A percentile compares a stretch with the other conserved stretches of the same genome.
Conservation (phyloP, 2,113 vertebrate genomes). For the Chionodraco myersi region DNA sequence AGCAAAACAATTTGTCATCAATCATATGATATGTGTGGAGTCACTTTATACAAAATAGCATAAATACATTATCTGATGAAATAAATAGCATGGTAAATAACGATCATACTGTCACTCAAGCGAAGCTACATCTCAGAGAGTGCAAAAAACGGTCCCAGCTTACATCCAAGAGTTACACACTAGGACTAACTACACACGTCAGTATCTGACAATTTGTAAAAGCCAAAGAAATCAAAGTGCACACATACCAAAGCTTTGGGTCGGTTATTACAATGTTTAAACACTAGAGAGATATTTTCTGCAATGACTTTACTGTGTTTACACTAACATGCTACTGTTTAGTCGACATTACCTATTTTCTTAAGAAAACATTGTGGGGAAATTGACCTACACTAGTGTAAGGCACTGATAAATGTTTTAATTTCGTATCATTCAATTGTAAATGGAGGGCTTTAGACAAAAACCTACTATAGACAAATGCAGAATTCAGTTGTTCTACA, state of each 20-base stretch:
- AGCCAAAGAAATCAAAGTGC: slow-evolving; percentile 46
- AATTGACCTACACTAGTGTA: slow-evolving; percentile 60
- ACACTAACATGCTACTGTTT: slow-evolving; percentile 68
- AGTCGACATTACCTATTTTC: slow-evolving; percentile 39
- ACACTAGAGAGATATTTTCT: slow-evolving; percentile 72
- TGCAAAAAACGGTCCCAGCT: slow-evolving; percentile 68
- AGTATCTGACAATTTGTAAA: slow-evolving; percentile 41
- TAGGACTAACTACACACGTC: slow-evolving; percentile 39
- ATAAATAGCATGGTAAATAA: slow-evolving; percentile 75
- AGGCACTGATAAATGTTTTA: slow-evolving; percentile 73
- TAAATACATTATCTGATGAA: slow-evolving; percentile 73
- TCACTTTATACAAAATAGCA: slow-evolving; percentile 77
- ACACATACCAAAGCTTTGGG: slow-evolving; percentile 65
- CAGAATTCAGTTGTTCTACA: slow-evolving; percentile 11
- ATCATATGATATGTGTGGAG: slow-evolving; percentile 61
- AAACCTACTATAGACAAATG: slow-evolving; percentile 10
- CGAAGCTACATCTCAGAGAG: slow-evolving; percentile 83
- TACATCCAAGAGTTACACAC: slow-evolving; percentile 48
- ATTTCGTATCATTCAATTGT: slow-evolving; percentile 56
- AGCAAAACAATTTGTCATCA: slow-evolving; percentile 61
- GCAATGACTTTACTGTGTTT: slow-evolving; percentile 46
- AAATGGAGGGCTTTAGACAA: neutral
- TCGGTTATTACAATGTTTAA: slow-evolving; percentile 49
- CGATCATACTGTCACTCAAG: slow-evolving; percentile 74
- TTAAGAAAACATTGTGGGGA: slow-evolving; percentile 10